Conservation (phyloP, 2,113 vertebrate species). For the Lonchura striata region DNA sequence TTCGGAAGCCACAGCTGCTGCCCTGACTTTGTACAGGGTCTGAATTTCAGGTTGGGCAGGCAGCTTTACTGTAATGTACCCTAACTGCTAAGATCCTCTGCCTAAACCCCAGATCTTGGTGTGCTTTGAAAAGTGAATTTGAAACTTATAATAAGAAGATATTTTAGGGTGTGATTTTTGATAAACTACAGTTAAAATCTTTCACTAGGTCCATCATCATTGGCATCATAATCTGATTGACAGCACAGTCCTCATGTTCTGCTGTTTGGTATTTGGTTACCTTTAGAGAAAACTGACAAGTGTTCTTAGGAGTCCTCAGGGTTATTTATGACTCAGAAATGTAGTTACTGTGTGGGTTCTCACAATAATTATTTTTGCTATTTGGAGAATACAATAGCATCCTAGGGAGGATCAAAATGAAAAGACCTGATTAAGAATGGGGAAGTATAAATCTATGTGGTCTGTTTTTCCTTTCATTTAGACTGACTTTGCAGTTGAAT, state of each 20-base stretch:
- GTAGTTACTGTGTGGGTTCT: background rate
- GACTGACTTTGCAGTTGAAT: background rate
- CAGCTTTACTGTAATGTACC: background rate
- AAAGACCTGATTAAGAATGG: background rate
- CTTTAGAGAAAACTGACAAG: background rate
- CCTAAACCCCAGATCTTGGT: background rate
- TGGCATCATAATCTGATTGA: accelerated
- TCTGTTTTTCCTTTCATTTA: background rate
- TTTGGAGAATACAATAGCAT: background rate
- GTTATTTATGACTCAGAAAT: background rate
- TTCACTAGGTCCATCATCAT: background rate
- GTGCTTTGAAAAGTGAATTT: background rate
- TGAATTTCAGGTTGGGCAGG: background rate
- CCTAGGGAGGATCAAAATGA: background rate
- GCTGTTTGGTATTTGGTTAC: background rate
- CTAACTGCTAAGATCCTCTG: background rate
- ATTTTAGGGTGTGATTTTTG: background rate
- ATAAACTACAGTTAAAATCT: background rate
- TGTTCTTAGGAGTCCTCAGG: background rate
- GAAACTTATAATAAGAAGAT: background rate
- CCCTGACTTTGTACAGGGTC: background rate
- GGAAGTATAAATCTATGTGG: background rate
- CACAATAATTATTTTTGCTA: background rate
- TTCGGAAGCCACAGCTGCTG: background rate
- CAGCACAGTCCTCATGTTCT: background rate